Evolutionary conservation across 2,113 vertebrate species (phyloP), one percentile per base, ranked within the genome.

Genomic region (Apteryx owenii): DNA sequence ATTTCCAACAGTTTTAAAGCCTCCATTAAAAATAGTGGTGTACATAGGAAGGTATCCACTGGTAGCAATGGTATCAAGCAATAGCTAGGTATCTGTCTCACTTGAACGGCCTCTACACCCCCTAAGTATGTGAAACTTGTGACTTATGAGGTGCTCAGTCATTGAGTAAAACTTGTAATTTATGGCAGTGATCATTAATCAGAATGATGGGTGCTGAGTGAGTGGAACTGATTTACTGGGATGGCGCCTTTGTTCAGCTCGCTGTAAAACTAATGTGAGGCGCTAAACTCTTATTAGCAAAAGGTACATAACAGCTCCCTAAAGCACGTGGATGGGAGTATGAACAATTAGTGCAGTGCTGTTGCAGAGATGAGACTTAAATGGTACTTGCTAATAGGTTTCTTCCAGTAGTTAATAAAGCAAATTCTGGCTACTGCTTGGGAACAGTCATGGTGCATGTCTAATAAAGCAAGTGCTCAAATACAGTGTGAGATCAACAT

Each of bases 1-100:
- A 81, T 71, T 73, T 86, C 33, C 76, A 80, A 81, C 93, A 93
- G 88, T 94, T 93, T 76, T 25, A 83, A 83, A 90, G 69, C 88
- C 81, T 56, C 36, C 23, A 56, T 83, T 83, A 78, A 95, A 79
- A 81, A 15, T 5, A 8, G 29, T 11, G 36, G 13, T 6, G 51
- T 36, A 72, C 38, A 36, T 50, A 70, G 46, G 26, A 56, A 56
- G 28, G 61, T 53, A 22, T 80, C 62, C 51, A 40, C 22, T 81
- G 62, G 60, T 36, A 86, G 29, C 65, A 15, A 70, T 85, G 56
- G 92, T 31, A 60, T 60, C 56, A 33, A 60, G 46, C 75, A 93
- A 94, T 89, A 84, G 90, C 69, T 65, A 90, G 56, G 69, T 93
- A 87, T 70, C 66, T 53, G 36, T 95, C 77, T 93, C 86, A 76